Base-by-base conservation (phyloP, 2,888 invertebrate genomes). In the Chesias legatella region DNA sequence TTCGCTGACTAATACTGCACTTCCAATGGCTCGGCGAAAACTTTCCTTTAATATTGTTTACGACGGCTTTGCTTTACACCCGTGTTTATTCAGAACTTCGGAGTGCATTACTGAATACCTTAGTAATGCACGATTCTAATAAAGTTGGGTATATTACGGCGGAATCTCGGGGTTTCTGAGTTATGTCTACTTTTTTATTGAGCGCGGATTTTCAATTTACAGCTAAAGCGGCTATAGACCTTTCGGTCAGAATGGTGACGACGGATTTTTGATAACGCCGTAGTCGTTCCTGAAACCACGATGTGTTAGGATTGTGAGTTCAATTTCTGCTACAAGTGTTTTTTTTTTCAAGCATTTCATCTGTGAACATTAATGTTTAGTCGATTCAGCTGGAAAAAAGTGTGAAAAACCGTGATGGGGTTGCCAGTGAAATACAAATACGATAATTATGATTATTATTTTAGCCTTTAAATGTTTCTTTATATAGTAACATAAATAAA, bases 31-130 rank as follows among this genome's bases (percentile, higher is more conserved):
- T 63, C 56, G 59, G 56, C 58, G 52, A 56, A 61, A 71, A 67
- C 64, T 71, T 68, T 58, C 63, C 66, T 79, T 79, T 83, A 79
- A 83, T 83, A 83, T 78, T 77, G 78, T 79, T 82, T 79, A 78
- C 73, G 85, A 81, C 77, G 75, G 81, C 77, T 84, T 75, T 76
- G 77, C 76, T 80, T 79, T 79, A 79, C 75, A 70, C 64, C 61
- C 65, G 51, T 72, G 70, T 77, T 78, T 77, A 70, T 75, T 60
- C 67, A 57, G 53, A 63, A 63, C 60, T 67, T 63, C 39, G 60
- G 58, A 68, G 63, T 67, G 70, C 67, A 67, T 71, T 67, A 67
- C 53, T 53, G 56, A 56, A 57, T 52, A 60, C 58, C 55, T 62
- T 56, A 65, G 48, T 55, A 55, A 55, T 55, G 52, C 52, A 48